Base-by-base conservation (phyloP, 2,797 vertebrate species). In the Manis crassicaudata region DNA sequence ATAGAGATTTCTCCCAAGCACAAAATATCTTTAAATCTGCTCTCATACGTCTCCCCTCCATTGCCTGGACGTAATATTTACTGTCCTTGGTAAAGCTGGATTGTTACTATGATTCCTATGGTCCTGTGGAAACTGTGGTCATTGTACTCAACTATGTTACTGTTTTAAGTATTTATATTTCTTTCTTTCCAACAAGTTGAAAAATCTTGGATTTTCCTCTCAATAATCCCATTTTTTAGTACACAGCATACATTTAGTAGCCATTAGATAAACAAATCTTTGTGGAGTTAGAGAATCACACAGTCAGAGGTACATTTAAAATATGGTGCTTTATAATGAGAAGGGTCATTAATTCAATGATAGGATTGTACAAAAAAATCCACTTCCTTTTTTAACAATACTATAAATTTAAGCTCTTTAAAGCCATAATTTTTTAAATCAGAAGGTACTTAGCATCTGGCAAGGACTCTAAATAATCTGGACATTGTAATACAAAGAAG, bases 351-450 rank as follows among this genome's bases (percentile, higher is more conserved):
- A 91, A 62, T 84, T 94, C 62, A 92, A 65, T 77, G 23, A 79
- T 67, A 4, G 3, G 1, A 56, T 82, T 89, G 67, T 54, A 65
- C 40, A 86, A 79, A 93, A 93, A 40, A 83, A 62, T 80, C 32
- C 5, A 60, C 3, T 35, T 80, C 14, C 52, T 90, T 93, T 87
- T 87, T 94, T 94, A 88, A 92, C 9, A 93, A 43, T 52, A 65
- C 3, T 40, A 6, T 80, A 90, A 93, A 76, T 70, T 65, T 80
- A 79, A 95, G 25, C 32, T 87, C 7, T 0, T 65, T 80, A 46
- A 60, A 54, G 75, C 0, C 20, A 21, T 40, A 46, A 46, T 80
- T 94, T 90, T 95, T 68, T 16, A 35, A 63, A 87, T 84, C 27
- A 72, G 54, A 91, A 80, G 23, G 3, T 86, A 37, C 11, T 93